Base-by-base conservation (phyloP, 1,140 invertebrate species). In the Ericerus pela region DNA sequence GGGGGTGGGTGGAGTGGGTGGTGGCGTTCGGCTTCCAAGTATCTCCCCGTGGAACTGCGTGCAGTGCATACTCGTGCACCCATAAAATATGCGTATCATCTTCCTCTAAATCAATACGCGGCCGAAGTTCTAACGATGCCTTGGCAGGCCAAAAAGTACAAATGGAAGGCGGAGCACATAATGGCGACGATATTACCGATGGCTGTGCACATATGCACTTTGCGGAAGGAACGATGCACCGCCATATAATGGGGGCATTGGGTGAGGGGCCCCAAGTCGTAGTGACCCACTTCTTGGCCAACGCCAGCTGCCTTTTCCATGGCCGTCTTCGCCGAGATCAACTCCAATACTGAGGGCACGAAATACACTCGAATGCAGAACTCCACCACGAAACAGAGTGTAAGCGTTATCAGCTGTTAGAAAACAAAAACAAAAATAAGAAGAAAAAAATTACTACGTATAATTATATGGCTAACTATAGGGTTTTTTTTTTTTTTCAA, bases 181-280 rank as follows among this genome's bases (percentile, higher is more conserved):
- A 88, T 78, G 0, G 80, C 75, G 8, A 80, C 66, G 62, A 88
- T 76, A 62, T 85, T 86, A 16, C 79, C 81, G 60, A 83, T 76
- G 2, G 83, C 82, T 55, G 84, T 79, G 29, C 67, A 71, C 30
- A 79, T 76, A 65, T 88, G 84, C 22, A 78, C 71, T 3, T 73
- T 72, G 20, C 83, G 74, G 67, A 88, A 88, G 4, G 73, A 70
- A 38, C 72, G 72, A 62, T 84, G 73, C 4, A 85, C 73, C 57
- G 75, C 75, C 56, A 82, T 67, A 66, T 86, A 86, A 59, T 80
- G 77, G 0, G 81, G 80, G 63, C 82, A 85, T 59, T 81, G 72
- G 14, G 75, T 73, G 6, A 86, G 66, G 14, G 76, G 72, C 14
- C 82, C 82, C 1, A 79, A 69, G 20, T 79, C 68, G 53, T 82